Evolutionary conservation across 1,140 invertebrate species (phyloP).

Genomic region (Calliphora vicina): DNA sequence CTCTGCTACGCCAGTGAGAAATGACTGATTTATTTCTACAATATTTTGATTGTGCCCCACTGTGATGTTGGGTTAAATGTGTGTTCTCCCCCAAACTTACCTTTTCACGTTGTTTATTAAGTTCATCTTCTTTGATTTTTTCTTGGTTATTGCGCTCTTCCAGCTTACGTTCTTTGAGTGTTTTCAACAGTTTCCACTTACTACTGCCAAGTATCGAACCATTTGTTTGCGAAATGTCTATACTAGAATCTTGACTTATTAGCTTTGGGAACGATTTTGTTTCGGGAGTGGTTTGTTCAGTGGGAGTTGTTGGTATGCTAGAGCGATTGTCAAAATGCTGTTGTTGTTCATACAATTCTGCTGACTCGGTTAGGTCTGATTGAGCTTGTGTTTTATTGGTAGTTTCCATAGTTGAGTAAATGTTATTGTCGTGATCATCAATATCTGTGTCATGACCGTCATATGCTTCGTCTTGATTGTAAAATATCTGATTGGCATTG

Average conservation of each 20-base stretch:
- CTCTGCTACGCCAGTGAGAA: no score
- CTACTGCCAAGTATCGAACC: conserved; percentile 66
- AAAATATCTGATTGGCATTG: background rate
- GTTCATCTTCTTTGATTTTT: conserved; percentile 69
- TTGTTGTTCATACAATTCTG: background rate
- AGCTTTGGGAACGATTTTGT: conserved; percentile 22
- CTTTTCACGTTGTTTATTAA: conserved; percentile 73
- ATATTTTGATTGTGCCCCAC: no score
- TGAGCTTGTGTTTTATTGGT: background rate
- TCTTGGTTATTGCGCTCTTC: conserved; percentile 78
- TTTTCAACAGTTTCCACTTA: conserved; percentile 90
- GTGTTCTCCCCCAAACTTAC: no score
- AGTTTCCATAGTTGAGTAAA: background rate
- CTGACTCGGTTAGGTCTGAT: background rate
- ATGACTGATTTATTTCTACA: no score
- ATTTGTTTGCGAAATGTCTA: conserved; percentile 45
- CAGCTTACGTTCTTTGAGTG: conserved; percentile 86
- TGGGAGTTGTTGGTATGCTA: background rate
- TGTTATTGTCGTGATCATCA: background rate
- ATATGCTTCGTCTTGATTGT: no score
- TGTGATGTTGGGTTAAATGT: no score
- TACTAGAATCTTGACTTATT: conserved; percentile 45
- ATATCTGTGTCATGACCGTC: background rate
- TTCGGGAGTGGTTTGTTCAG: background rate
- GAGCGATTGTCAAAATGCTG: background rate